These are phyloP conservation scores for Chironomus riparius DNA, from an alignment of 2,888 invertebrate species.

Conservation along the genomic window DNA sequence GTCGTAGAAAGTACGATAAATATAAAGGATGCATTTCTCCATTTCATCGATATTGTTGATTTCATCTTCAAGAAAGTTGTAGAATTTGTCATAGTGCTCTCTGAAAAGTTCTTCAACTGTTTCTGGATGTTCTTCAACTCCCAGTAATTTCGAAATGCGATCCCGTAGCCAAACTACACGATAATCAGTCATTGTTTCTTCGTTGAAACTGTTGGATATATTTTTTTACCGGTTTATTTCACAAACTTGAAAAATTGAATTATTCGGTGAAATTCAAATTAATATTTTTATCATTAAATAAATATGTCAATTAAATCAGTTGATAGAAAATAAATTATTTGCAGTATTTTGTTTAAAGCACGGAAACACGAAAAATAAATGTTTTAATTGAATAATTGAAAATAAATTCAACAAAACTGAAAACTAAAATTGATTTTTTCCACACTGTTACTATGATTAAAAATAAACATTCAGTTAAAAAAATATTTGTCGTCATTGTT, in stretches of 20 bases:
- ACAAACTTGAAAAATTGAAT: too few species aligned
- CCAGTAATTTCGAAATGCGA: slow-evolving; percentile 43
- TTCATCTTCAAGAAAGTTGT: slow-evolving; percentile 48
- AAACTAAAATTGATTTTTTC: not conserved
- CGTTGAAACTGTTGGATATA: too few species aligned
- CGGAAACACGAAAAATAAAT: too few species aligned
- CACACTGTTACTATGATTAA: not conserved
- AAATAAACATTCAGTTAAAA: not conserved
- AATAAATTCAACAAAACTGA: not conserved
- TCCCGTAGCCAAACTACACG: slow-evolving; percentile 63
- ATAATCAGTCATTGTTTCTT: slow-evolving; percentile 41
- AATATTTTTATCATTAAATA: too few species aligned
- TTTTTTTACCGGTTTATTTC: too few species aligned
- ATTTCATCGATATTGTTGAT: slow-evolving; percentile 44
- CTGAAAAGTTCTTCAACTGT: slow-evolving; percentile 33
- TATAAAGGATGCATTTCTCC: slow-evolving; percentile 53
- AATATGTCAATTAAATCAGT: too few species aligned
- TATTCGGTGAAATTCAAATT: too few species aligned
- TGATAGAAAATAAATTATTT: too few species aligned
- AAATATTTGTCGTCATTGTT: too few species aligned
- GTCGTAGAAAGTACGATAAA: slow-evolving; percentile 61
- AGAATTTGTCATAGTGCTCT: slow-evolving; percentile 47
- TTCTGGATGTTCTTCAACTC: slow-evolving; percentile 36
- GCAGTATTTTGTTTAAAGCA: too few species aligned
- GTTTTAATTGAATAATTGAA: not conserved